Evolutionary conservation across 1,140 invertebrate genomes (phyloP), one percentile per base, ranked within the genome.

Genomic region (Pectinophora gossypiella): DNA sequence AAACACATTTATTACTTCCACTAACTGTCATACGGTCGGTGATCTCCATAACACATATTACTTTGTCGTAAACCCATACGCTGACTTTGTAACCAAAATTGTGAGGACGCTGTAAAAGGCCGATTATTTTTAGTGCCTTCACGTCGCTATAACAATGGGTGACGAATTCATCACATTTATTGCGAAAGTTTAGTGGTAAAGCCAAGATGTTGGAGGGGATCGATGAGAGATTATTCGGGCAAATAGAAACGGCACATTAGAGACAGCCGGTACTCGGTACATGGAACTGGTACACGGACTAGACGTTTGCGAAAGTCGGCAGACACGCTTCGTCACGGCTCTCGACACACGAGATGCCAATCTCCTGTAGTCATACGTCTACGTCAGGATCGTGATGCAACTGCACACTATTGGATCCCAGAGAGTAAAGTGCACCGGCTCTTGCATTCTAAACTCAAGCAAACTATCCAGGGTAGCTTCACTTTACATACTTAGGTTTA

Each of bases 331-430:
- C 70, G 70, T 73, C 68, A 75, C 64, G 72, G 70, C 64, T 68
- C 63, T 71, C 57, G 54, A 58, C 59, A 58, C 61, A 51, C 54
- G 22, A 69, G 68, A 74, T 79, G 68, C 66, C 69, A 75, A 75
- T 79, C 72, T 75, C 62, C 57, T 57, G 38, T 53, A 76, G 64
- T 76, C 65, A 72, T 72, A 72, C 64, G 56, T 78, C 68, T 72
- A 67, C 60, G 70, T 74, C 70, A 71, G 61, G 44, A 22, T 49
- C 51, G 56, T 80, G 73, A 73, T 66, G 69, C 70, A 75, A 75
- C 61, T n/a, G 13, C 1, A 12, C 6, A 40, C 36, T 16, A 12
- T 6, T 6, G 36, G n/a, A 40, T 40, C 36, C 16, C 36, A 18
- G 7, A 40, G 13, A 40, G 36, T 15, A 7, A 7, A 40, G 12